Conservation (phyloP, 2,797 vertebrate genomes). For the Mareca penelope region DNA sequence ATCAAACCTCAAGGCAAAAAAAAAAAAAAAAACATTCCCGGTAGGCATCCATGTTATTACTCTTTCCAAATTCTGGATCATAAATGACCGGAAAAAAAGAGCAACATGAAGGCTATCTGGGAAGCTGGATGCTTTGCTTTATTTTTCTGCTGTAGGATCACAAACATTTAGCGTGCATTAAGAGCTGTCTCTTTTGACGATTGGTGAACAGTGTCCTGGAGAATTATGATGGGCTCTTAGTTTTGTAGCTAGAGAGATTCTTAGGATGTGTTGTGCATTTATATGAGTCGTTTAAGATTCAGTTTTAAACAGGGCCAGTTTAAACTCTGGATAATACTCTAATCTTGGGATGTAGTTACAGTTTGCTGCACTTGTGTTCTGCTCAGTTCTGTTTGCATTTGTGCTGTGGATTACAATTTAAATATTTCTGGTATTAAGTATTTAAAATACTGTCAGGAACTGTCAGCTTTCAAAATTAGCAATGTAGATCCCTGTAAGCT, state of each 20-base stretch:
- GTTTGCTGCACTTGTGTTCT: not conserved
- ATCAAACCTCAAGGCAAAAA: not conserved
- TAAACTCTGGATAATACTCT: not conserved
- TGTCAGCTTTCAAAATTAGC: slow-evolving; percentile 33
- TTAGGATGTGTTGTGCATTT: not conserved
- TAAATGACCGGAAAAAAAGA: not conserved
- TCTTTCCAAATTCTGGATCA: not conserved
- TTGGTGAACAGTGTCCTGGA: not conserved
- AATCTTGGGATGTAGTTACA: not conserved
- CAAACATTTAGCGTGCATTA: accelerated
- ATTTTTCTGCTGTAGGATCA: not conserved
- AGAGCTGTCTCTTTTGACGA: not conserved
- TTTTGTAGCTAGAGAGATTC: not conserved
- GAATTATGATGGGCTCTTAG: not conserved
- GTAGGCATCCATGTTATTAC: not conserved
- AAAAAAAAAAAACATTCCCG: not conserved
- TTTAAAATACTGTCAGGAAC: slow-evolving; percentile 19
- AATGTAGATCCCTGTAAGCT: not conserved
- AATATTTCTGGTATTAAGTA: not conserved
- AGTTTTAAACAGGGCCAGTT: not conserved
- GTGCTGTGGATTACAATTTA: slow-evolving; percentile 8
- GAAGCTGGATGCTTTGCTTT: not conserved
- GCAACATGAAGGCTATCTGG: not conserved
- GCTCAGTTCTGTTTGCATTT: not conserved
- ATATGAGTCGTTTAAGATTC: not conserved